Evolutionary conservation across 2,888 invertebrate species (phyloP), one percentile per base, ranked within the genome.

Genomic region (Epinotia demarniana): DNA sequence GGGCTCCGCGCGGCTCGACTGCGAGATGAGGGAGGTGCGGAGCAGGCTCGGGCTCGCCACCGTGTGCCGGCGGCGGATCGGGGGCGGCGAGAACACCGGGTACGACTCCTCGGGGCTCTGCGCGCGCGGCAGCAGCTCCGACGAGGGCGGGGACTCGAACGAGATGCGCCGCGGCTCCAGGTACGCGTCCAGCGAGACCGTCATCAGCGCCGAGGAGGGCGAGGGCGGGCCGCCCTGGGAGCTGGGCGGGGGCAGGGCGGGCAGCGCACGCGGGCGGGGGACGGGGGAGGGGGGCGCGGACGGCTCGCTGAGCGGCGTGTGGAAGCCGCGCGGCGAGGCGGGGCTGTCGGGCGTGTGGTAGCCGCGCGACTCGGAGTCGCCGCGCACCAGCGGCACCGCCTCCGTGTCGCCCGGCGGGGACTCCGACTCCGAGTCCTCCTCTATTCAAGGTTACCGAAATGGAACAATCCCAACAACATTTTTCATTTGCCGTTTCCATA

Each of bases 41-140:
- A 95, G 95, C 66, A 94, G 86, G 82, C 89, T 87, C 71, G 91
- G 92, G 81, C 92, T 93, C 78, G 92, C 90, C 75, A 93, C 87
- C 63, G 94, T 92, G 96, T 95, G 91, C 95, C 95, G 85, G 95
- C 97, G 91, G 94, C 97, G 87, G 95, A 95, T 96, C 0, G 97
- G 97, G 46, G 97, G 97, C 27, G 98, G 97, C 4, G 97, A 97
- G 91, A 98, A 98, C 62, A 98, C 97, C 4, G 97, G 97, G 85
- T 97, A 97, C 78, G 97, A 97, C 80, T 97, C 98, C 81, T 97
- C 97, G n/a, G 96, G 96, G 73, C 96, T 96, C 16, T 95, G 95
- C 33, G 95, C 95, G 39, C 96, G 95, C 23, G 95, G 95, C 80
- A 96, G 94, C 62, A 96, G 89, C 79, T 97, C 97, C 72, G 97